Evolutionary conservation across 2,888 invertebrate genomes (phyloP), one percentile per base, ranked within the genome.

Genomic region (Margaritifera margaritifera): DNA sequence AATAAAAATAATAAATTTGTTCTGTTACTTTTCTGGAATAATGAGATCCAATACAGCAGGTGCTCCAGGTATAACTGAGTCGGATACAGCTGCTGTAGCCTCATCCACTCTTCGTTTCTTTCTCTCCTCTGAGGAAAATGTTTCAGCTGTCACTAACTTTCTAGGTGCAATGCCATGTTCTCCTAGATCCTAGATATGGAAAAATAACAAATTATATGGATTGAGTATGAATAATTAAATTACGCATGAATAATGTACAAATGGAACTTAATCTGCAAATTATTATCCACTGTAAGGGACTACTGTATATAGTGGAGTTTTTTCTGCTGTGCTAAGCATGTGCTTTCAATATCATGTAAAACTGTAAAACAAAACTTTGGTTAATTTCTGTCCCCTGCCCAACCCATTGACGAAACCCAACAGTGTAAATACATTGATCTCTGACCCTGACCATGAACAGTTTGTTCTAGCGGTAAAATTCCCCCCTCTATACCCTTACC

Each of bases 111-210:
- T 57, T 22, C 76, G 59, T 24, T 75, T 75, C 56, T 75, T 80
- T 67, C 84, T 69, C 66, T 85, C 84, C 50, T 84, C 82, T 8
- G 86, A 81, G 15, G 80, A 80, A 89, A 95, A 99, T 79, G 96
- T 94, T 20, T 92, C 92, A 1, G 94, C 94, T 0, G 97, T 94
- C 83, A 94, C 93, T 72, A 99, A 92, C 1, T 93, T 93, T 75
- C 94, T 94, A 0, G 98, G 98, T 0, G 99, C 98, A 80, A 99
- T 97, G 24, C 99, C 99, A 91, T 95, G 96, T 88, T 97, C 96
- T 4, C 96, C 94, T 31, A 96, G 92, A 89, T 99, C 99, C 92
- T 93, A 77, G 15, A 83, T 75, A 22, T 31, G 50, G 18, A 68
- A 60, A 64, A 20, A 64, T 19, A 66, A 58, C 27, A 55, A 42